Evolutionary conservation across 2,797 vertebrate genomes (phyloP).

Genomic region (Buphagus erythrorhynchus): DNA sequence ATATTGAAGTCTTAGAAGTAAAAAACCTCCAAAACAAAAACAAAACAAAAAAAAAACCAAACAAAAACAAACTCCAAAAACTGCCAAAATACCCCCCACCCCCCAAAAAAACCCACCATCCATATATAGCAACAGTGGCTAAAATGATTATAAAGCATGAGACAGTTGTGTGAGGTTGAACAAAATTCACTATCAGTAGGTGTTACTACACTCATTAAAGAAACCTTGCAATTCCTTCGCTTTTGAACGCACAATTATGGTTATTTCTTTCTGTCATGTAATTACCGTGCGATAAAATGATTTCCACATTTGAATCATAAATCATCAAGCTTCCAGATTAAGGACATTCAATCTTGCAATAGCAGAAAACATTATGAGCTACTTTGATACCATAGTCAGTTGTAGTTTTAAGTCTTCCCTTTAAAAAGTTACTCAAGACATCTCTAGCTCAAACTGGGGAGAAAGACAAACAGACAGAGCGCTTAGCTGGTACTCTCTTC

Average conservation of each 20-base stretch:
- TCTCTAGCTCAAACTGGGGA: not conserved
- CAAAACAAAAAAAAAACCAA: not conserved
- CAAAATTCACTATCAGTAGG: not conserved
- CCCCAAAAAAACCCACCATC: not conserved
- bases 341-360: not conserved
- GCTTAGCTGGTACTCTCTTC: not conserved
- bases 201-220: not conserved
- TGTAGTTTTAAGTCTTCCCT: not conserved
- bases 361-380: not conserved
- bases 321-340: not conserved
- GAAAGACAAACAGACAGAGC: not conserved
- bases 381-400: not conserved
- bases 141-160: not conserved
- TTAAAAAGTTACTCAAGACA: not conserved
- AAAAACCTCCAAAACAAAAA: not conserved
- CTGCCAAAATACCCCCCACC: not conserved
- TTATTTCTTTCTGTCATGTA: not conserved
- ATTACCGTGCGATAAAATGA: not conserved
- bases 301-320: not conserved
- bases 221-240: not conserved
- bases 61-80: not conserved
- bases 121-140: not conserved
- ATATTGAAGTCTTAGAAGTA: not conserved
- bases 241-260: not conserved
- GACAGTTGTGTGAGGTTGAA: not conserved